Base-by-base conservation (phyloP, 1,140 invertebrate species). In the Leptinotarsa defecta region DNA sequence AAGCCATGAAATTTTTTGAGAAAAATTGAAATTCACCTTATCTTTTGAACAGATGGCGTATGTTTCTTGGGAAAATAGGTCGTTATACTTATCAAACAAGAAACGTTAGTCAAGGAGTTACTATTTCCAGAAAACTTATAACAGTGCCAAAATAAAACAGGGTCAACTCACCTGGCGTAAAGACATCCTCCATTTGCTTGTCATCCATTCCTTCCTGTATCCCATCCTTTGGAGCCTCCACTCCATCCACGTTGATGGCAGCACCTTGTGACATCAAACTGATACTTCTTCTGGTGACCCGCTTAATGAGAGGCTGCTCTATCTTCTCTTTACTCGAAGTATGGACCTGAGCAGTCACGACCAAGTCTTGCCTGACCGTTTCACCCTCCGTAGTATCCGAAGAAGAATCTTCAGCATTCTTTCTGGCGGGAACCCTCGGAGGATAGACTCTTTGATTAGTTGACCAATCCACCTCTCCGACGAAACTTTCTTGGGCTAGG, bases 231-330 rank as follows among this genome's bases (percentile, higher is more conserved):
- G 8, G 34, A 3, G 2, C 34, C 34, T 43, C 34, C 34, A 11
- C 34, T 43, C 8, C 34, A 43, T 43, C 34, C 8, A 43, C 34
- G 8, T 43, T 3, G 8, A 11, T 43, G 1, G 34, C 8, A 34
- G 34, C 1, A 57, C 52, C n/a, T 8, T 73, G 61, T 4, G 71
- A 34, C 27, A 64, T 63, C 13, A 73, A 48, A 4, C 27, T 48
- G 15, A 27, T 67, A 48, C 71, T 73, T 48, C 71, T 64, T 8
- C 71, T 64, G 6, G 71, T 73, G 11, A 73, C 15, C 2, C 71
- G 61, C 48, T 22, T 73, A 3, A 65, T n/a, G 8, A 48, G 4
- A 6, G 71, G 61, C 24, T 61, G 15, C 11, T 72, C 71, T 4
- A 43, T 70, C 15, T 52, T 17, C 4, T 34, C 27, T 52, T 65